Conservation (phyloP, 1,140 invertebrate species). For the Geopemphigus sp. region DNA sequence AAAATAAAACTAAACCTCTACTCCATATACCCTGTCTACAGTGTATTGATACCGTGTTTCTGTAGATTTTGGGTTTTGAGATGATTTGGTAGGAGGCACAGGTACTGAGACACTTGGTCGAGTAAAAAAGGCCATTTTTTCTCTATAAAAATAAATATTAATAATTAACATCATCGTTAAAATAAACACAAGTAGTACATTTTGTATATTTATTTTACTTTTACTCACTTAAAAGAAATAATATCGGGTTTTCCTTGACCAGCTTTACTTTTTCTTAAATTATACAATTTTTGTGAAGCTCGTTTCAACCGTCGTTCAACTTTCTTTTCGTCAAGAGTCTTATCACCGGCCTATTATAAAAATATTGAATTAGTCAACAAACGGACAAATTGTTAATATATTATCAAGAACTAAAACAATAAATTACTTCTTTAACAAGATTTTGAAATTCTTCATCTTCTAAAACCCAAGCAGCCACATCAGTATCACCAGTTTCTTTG, state of each 20-base stretch:
- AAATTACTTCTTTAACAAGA: constrained; percentile 65
- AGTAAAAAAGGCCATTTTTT: constrained; percentile 95
- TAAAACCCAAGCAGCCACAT: constrained; percentile 77
- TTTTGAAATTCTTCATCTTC: constrained; percentile 83
- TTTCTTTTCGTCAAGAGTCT: constrained; percentile 71
- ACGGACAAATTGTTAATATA: background rate
- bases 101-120: constrained; percentile 74
- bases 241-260: constrained; percentile 87
- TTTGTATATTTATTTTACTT: background rate
- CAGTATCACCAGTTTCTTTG: constrained; percentile 72
- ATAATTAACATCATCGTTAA: too few species aligned
- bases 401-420: constrained; percentile 29
- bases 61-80: constrained; percentile 53
- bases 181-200: too few species aligned
- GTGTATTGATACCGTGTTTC: constrained; percentile 67
- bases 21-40: constrained; percentile 66
- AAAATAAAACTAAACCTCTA: constrained; percentile 60
- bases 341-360: constrained; percentile 56
- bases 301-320: constrained; percentile 79
- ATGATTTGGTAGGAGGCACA: constrained; percentile 57
- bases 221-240: constrained; percentile 86
- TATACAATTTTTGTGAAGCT: constrained; percentile 86
- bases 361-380: background rate
- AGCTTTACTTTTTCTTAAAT: constrained; percentile 79
- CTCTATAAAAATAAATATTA: constrained; percentile 62